Evolutionary conservation across 2,888 invertebrate species (phyloP), one percentile per base, ranked within the genome.

Genomic region (Diogma glabrata): DNA sequence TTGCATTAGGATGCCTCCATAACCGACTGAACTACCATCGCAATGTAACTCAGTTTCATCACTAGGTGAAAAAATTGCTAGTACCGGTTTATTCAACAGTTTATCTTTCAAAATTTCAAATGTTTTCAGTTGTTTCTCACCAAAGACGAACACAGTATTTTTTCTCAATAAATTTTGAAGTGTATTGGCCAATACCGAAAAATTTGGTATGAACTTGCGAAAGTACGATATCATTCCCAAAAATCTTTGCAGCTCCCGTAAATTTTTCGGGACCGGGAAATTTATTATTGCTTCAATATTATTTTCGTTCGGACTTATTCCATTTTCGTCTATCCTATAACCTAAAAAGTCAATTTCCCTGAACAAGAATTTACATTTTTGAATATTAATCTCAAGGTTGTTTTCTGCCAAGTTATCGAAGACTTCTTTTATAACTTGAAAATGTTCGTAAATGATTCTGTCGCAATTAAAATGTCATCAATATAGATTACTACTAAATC

Each of bases 1-100:
- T 47, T 59, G 58, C 30, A 63, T 16, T 7, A 63, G 30, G 3
- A 61, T 58, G 2, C 58, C 59, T 10, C 60, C 61, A 40, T 59
- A 45, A 1, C 61, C 62, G 2, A 56, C 19, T 10, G 54, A 16
- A 47, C 58, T 59, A 3, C 60, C 62, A 53, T 62, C 61, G 3
- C 60, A 61, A 38, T 63, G 61, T 3, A 60, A 45, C 51, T 62
- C 58, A 16, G 58, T 57, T 24, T 38, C 45, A 10, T 47, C 16
- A 53, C 53, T 47, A 9, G 57, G 58, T 30, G 60, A 53, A 51
- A 59, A 65, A 2, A 64, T 45, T 2, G 58, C 54, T 9, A 65
- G 52, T n/a, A 62, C 52, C 33, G 57, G 58, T 40, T 53, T 38
- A n/a, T n/a, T n/a, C n/a, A n/a, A n/a, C n/a, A n/a, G n/a, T n/a